phyloP scores from a whole-genome alignment of 2,113 vertebrate species.

The Colaptes auratus region DNA sequence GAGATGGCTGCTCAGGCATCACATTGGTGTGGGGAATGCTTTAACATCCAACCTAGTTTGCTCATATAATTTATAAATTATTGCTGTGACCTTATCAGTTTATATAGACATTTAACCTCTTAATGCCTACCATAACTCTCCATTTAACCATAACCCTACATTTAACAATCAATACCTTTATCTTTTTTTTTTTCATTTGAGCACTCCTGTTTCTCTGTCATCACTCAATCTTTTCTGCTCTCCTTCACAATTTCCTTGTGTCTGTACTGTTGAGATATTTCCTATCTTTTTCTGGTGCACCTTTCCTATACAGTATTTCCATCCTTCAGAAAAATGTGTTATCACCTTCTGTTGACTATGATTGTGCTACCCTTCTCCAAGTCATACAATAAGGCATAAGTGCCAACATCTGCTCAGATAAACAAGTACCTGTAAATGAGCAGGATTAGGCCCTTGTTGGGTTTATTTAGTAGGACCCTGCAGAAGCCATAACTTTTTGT shows the following conservation, averaged over 20 bases:
- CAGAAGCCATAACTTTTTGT: neutral
- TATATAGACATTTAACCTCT: slow-evolving; percentile 17
- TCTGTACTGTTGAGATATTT: neutral
- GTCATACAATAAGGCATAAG: neutral
- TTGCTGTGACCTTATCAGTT: neutral
- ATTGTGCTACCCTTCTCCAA: neutral
- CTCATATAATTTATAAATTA: slow-evolving; percentile 28
- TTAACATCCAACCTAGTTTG: slow-evolving; percentile 33
- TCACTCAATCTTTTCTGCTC: neutral
- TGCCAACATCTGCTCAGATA: neutral
- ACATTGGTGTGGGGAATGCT: neutral
- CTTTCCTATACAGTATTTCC: neutral
- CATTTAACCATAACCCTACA: slow-evolving; percentile 21
- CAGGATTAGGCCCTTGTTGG: neutral
- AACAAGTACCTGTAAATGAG: neutral
- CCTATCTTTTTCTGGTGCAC: neutral
- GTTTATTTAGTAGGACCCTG: rapidly evolving
- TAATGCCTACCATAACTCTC: slow-evolving; percentile 12
- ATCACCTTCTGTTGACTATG: neutral
- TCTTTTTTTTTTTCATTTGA: neutral
- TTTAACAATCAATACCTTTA: slow-evolving; percentile 28
- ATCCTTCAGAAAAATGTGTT: neutral
- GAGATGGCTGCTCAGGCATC: slow-evolving; percentile 38
- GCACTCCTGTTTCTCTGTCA: neutral
- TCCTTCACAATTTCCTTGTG: neutral